These are phyloP conservation scores for Sebastes baramenuke DNA, from an alignment of 2,797 vertebrate species.

Conservation along the genomic window DNA sequence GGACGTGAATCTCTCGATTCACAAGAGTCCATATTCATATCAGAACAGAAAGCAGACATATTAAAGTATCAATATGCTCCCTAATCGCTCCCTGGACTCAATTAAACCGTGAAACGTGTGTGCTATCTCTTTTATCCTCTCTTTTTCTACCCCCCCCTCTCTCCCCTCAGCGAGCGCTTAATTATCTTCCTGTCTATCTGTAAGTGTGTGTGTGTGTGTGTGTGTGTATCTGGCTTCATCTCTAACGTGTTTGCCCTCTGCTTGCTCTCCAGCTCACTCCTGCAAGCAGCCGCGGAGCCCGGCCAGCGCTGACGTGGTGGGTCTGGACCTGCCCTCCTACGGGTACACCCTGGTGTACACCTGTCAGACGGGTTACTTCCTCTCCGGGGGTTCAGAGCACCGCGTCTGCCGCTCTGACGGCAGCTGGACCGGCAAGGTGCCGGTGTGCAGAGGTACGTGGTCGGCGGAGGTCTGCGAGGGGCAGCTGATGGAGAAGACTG, in stretches of 20 bases:
- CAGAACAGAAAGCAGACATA: conserved; percentile 12
- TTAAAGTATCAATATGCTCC: conserved; percentile 24
- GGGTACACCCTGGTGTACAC: conserved; percentile 95
- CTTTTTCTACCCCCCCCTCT: background rate
- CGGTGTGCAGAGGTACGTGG: conserved; percentile 92
- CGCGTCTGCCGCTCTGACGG: conserved; percentile 93
- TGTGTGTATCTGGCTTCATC: background rate
- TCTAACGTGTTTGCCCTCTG: conserved; percentile 43
- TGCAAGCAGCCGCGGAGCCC: conserved; percentile 96
- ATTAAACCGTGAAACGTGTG: conserved; percentile 12
- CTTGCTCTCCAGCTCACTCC: conserved; percentile 87
- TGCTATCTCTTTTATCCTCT: conserved; percentile 8
- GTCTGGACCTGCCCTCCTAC: conserved; percentile 94
- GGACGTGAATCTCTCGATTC: background rate
- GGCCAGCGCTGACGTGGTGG: conserved; percentile 88
- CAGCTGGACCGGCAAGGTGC: conserved; percentile 97
- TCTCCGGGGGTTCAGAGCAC: conserved; percentile 96
- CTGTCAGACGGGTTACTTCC: conserved; percentile 93
- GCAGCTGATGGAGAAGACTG: conserved; percentile 11
- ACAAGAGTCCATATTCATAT: conserved; percentile 7
- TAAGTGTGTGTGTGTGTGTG: background rate
- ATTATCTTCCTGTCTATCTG: conserved; percentile 41
- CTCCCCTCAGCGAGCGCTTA: conserved; percentile 20
- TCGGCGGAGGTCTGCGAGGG: conserved; percentile 17
- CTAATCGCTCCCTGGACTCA: conserved; percentile 26